These are phyloP conservation scores for Agonum fuliginosum DNA, from an alignment of 2,888 invertebrate species.

Conservation along the genomic window DNA sequence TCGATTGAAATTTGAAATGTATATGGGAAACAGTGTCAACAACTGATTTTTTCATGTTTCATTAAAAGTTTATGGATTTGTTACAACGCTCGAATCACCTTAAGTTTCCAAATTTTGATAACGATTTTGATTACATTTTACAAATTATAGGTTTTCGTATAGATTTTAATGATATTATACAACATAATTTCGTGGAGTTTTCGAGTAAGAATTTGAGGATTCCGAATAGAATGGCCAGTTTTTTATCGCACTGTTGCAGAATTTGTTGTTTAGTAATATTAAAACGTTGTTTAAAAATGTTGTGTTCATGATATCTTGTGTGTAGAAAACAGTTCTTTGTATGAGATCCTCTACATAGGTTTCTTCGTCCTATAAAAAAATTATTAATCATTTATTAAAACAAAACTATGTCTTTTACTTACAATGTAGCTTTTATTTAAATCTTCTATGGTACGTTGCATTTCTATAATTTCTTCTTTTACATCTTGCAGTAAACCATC, in stretches of 20 bases:
- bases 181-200: conserved; percentile 59
- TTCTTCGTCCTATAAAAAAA: conserved; percentile 66
- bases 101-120: too few relatives aligned
- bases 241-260: conserved; percentile 68
- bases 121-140: too few relatives aligned
- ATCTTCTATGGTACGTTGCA: conserved; percentile 14
- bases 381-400: not conserved
- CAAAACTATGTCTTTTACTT: conserved; percentile 32
- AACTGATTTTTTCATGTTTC: too few relatives aligned
- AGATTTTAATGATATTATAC: conserved; percentile 51
- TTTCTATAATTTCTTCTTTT: conserved; percentile 18
- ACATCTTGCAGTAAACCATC: conserved; percentile 7
- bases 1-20: too few relatives aligned
- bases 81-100: too few relatives aligned
- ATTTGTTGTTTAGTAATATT: conserved; percentile 74
- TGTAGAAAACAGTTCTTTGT: conserved; percentile 73
- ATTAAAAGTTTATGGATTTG: too few relatives aligned
- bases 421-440: conserved; percentile 45
- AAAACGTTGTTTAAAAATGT: conserved; percentile 77
- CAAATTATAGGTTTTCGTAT: not conserved
- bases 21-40: too few relatives aligned
- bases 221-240: conserved; percentile 66
- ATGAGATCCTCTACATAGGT: conserved; percentile 67
- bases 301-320: conserved; percentile 73
- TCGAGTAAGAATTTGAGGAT: conserved; percentile 37